Percentiles rank a stretch among this genome's conserved stretches.
These are phyloP conservation scores for Amblyjoppa fuscipennis DNA, from an alignment of 2,888 invertebrate genomes.

Conservation along the genomic window DNA sequence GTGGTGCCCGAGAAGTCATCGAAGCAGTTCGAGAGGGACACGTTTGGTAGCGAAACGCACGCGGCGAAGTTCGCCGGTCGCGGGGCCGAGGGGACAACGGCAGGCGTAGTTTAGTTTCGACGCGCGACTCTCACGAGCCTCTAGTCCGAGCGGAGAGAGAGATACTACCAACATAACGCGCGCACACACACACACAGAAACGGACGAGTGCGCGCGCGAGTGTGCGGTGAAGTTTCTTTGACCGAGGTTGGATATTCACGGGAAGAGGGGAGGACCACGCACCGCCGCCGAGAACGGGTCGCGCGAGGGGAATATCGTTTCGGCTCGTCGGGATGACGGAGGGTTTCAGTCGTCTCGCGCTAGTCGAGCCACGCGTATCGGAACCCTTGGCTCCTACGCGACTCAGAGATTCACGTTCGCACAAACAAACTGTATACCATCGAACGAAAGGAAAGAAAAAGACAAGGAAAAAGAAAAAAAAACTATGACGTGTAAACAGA, in stretches of 20 bases:
- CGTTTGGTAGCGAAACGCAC: constrained; percentile 1
- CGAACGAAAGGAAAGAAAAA: not conserved
- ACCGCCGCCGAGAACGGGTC: not conserved
- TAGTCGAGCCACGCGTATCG: constrained; percentile 80
- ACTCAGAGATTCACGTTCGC: constrained; percentile 23
- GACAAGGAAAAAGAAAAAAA: not conserved
- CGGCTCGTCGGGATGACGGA: constrained; percentile 63
- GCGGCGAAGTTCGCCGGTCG: constrained; percentile 16
- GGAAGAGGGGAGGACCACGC: constrained; percentile 23
- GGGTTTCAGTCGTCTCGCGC: constrained; percentile 84
- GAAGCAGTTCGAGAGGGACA: not conserved
- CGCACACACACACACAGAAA: not conserved
- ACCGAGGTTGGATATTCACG: not conserved
- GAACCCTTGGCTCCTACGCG: constrained; percentile 44
- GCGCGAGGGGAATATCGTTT: constrained; percentile 52
- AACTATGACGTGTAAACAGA: constrained; percentile 11
- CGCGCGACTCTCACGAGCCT: constrained; percentile 35
- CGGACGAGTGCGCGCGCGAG: not conserved
- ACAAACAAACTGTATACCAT: not conserved
- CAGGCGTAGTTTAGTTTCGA: constrained; percentile 28
- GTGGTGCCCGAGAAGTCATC: constrained; percentile 5
- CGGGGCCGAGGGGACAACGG: constrained; percentile 24
- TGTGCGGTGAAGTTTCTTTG: constrained; percentile 33
- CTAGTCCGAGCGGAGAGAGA: constrained; percentile 62
- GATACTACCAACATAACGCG: constrained; percentile 42